phyloP scores from a whole-genome alignment of 2,113 vertebrate species.

The Odontesthes bonariensis region DNA sequence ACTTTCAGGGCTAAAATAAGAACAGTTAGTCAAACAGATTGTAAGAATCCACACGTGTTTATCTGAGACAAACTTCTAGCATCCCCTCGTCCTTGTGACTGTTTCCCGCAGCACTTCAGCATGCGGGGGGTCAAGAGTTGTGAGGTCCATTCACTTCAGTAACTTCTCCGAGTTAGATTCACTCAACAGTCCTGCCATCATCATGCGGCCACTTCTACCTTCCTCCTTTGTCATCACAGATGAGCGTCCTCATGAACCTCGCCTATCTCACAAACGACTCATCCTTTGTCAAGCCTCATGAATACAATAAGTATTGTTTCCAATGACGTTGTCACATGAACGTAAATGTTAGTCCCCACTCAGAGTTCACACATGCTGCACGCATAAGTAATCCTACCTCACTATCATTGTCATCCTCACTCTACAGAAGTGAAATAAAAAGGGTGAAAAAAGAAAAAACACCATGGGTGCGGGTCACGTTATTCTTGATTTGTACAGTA shows the following conservation, averaged over 20 bases:
- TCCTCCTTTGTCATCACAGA: not conserved
- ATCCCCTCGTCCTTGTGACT: not conserved
- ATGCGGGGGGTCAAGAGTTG: constrained; percentile 11
- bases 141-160: constrained; percentile 9
- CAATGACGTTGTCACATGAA: constrained; percentile 2
- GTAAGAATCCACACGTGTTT: not conserved
- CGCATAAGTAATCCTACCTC: constrained; percentile 78
- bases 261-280: constrained; percentile 24
- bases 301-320: constrained; percentile 28
- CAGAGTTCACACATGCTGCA: constrained; percentile 47
- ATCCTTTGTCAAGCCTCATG: constrained; percentile 11
- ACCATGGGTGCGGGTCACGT: not conserved
- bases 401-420: constrained; percentile 90
- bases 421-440: constrained; percentile 77
- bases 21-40: constrained; percentile 24
- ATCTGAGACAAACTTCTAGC: not conserved
- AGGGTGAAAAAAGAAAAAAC: not conserved
- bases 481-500: not conserved
- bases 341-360: constrained; percentile 38
- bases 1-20: not conserved
- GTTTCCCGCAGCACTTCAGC: constrained; percentile 10
- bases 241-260: constrained; percentile 36
- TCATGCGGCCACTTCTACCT: constrained; percentile 12
- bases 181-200: constrained; percentile 11
- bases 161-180: not conserved